Evolutionary conservation across 2,888 invertebrate genomes (phyloP), one percentile per base, ranked within the genome.

Genomic region (Megaustenia siamemsis): DNA sequence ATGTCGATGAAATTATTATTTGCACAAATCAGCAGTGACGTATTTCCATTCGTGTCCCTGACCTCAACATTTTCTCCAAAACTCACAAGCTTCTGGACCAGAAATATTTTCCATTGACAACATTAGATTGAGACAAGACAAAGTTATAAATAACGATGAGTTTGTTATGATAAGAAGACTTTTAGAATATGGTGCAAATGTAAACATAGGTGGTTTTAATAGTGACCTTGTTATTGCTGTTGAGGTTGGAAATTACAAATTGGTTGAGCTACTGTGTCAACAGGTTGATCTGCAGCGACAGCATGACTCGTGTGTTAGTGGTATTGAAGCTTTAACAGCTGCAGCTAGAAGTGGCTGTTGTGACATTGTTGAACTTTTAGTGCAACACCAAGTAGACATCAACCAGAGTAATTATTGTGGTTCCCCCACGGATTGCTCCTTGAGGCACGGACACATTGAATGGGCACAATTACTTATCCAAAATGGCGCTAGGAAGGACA

Each of bases 21-120:
- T 69, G 38, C 69, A 69, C 38, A 69, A 69, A 69, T 69, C 40
- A 69, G 15, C 4, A 69, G 38, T 21, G 69, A 40, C 18, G 69
- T 69, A 4, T 40, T 69, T 24, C 69, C 40, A 40, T 69, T n/a
- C n/a, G n/a, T n/a, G n/a, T n/a, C n/a, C n/a, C n/a, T n/a, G n/a
- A n/a, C n/a, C n/a, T n/a, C n/a, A n/a, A n/a, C n/a, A n/a, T n/a
- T n/a, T n/a, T n/a, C n/a, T n/a, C n/a, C n/a, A n/a, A n/a, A n/a
- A n/a, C n/a, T n/a, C n/a, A n/a, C n/a, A n/a, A n/a, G n/a, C n/a
- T n/a, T n/a, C n/a, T n/a, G n/a, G n/a, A n/a, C n/a, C 21, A n/a
- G n/a, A n/a, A n/a, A n/a, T n/a, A n/a, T n/a, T n/a, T n/a, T n/a
- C n/a, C n/a, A n/a, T 4, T 6, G 40, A 38, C 21, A 21, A n/a